A percentile compares a stretch with the other conserved stretches of the same genome.
Conservation (phyloP, 2,888 invertebrate genomes). For the Thereva nobilitata region DNA sequence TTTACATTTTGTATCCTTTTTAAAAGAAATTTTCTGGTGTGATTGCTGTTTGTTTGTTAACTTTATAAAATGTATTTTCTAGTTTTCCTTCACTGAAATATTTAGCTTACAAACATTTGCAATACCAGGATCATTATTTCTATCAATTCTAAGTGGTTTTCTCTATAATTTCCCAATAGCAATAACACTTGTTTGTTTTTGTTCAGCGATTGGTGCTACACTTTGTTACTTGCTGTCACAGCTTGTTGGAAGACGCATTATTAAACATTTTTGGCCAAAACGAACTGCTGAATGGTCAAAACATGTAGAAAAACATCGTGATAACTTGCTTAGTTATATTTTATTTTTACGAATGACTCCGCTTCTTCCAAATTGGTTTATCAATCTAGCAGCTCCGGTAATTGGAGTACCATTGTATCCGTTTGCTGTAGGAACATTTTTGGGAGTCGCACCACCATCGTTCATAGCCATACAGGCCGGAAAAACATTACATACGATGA, state of each 20-base stretch:
- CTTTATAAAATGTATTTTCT: background rate
- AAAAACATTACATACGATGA: constrained; percentile 90
- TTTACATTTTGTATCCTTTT: constrained; percentile 99
- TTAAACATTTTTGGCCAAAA: constrained; percentile 86
- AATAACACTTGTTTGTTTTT: constrained; percentile 83
- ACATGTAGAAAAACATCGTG: constrained; percentile 81
- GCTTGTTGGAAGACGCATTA: constrained; percentile 82
- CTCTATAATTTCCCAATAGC: constrained; percentile 93
- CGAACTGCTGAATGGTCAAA: constrained; percentile 83
- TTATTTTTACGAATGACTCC: constrained; percentile 97
- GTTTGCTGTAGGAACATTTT: constrained; percentile 94
- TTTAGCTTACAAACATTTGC: constrained; percentile 96
- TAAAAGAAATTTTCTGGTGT: constrained; percentile 46
- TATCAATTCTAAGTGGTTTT: constrained; percentile 96
- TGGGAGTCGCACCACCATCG: constrained; percentile 96
- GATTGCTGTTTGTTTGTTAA: constrained; percentile 1
- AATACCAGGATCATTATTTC: constrained; percentile 97
- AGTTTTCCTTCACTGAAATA: constrained; percentile 21
- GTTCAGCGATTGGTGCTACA: constrained; percentile 95
- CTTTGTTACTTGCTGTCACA: constrained; percentile 93
- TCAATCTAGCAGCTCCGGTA: constrained; percentile 94
- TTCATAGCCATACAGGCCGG: constrained; percentile 98
- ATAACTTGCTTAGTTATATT: constrained; percentile 93
- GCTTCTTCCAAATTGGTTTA: constrained; percentile 97
- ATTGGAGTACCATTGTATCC: constrained; percentile 91